A percentile compares a stretch with the other conserved stretches of the same genome.
phyloP scores from a whole-genome alignment of 2,113 vertebrate genomes.

The Barnardius zonarius region DNA sequence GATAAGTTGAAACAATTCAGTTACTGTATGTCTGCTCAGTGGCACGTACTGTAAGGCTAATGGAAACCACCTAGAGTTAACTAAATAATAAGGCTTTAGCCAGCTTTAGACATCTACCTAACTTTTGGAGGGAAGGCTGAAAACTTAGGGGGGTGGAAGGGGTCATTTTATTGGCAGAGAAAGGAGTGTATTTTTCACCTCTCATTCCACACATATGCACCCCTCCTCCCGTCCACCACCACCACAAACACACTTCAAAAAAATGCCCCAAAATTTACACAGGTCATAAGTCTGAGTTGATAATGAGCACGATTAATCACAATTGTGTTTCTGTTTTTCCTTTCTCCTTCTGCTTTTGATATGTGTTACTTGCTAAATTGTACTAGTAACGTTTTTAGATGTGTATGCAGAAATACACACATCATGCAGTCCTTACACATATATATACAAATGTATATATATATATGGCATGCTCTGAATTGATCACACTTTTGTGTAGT shows the following conservation, averaged over 20 bases:
- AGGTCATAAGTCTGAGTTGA: conserved; percentile 44
- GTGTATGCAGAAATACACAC: background rate
- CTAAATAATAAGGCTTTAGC: conserved; percentile 67
- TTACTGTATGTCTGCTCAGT: conserved; percentile 76
- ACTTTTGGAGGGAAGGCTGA: conserved; percentile 20
- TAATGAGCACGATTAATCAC: conserved; percentile 72
- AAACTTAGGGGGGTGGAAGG: background rate
- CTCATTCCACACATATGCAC: conserved; percentile 28
- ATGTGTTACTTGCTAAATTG: conserved; percentile 43
- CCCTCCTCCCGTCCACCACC: conserved; percentile 38
- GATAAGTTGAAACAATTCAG: conserved; percentile 82
- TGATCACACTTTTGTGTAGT: background rate
- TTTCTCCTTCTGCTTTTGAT: conserved; percentile 35
- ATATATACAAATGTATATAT: background rate
- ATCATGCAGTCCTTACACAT: background rate
- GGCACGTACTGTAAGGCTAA: conserved; percentile 61
- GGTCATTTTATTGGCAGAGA: conserved; percentile 37
- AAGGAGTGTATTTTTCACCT: conserved; percentile 30
- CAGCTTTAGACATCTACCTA: conserved; percentile 60
- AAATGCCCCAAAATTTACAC: conserved; percentile 19
- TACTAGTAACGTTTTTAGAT: conserved; percentile 14
- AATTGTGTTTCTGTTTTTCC: conserved; percentile 26
- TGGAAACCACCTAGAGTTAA: conserved; percentile 60
- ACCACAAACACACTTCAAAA: conserved; percentile 41
- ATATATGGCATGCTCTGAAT: background rate